Evolutionary conservation across 1,140 invertebrate genomes (phyloP).

Genomic region (Thaumetopoea pityocampa): DNA sequence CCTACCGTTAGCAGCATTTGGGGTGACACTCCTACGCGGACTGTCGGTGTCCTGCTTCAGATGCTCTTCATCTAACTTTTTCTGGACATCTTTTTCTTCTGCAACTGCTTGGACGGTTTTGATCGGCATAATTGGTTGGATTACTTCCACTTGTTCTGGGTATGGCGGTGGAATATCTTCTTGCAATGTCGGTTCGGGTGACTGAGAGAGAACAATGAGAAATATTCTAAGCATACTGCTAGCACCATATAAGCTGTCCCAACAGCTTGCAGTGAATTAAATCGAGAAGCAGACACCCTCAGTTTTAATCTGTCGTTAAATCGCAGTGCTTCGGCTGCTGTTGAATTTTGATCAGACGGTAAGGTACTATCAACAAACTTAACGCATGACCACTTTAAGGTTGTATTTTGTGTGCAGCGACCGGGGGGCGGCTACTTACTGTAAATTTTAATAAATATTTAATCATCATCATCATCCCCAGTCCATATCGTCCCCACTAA

Average conservation of each 20-base stretch:
- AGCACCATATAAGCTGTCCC: not conserved
- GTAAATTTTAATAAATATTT: too few relatives aligned
- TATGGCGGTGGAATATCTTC: conserved; percentile 39
- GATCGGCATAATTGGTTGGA: conserved; percentile 19
- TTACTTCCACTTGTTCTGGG: conserved; percentile 15
- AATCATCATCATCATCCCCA: too few relatives aligned
- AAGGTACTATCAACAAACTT: too few relatives aligned
- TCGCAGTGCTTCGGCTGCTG: conserved; percentile 36
- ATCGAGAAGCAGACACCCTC: conserved; percentile 8
- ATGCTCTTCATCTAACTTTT: conserved; percentile 54
- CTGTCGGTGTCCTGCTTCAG: conserved; percentile 61
- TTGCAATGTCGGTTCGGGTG: conserved; percentile 42
- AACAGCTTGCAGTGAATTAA: too few relatives aligned
- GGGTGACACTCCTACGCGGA: conserved; percentile 62
- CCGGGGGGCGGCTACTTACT: too few relatives aligned
- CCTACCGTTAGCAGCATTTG: conserved; percentile 64
- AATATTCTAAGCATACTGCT: not conserved
- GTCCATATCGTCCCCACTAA: too few relatives aligned
- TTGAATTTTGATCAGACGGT: too few relatives aligned
- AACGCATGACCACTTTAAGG: too few relatives aligned
- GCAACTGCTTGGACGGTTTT: conserved; percentile 32
- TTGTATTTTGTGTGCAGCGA: too few relatives aligned
- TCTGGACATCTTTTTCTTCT: conserved; percentile 46
- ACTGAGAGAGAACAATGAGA: conserved; percentile 29
- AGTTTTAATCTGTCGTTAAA: conserved; percentile 35